phyloP scores from a whole-genome alignment of 2,888 invertebrate species.

The Platycheirus albimanus region DNA sequence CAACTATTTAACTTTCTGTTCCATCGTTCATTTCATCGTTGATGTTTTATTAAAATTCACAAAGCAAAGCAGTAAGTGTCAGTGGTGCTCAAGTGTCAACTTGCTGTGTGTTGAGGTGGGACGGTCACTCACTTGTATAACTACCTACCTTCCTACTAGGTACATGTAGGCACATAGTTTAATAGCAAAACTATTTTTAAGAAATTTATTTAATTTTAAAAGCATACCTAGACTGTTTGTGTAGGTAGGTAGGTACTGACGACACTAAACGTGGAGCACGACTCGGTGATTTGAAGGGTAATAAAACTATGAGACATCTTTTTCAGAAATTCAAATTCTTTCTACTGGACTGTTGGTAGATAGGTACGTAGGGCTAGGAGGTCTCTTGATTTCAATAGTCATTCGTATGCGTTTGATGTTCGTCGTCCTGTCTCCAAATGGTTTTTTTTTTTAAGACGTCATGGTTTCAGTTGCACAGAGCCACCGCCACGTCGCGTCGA shows the following conservation, averaged over 20 bases:
- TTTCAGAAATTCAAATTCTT: too few relatives aligned
- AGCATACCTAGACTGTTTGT: constrained; percentile 16
- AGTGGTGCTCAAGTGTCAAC: constrained; percentile 8
- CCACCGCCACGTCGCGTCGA: too few relatives aligned
- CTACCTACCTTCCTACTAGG: not conserved
- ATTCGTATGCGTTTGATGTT: too few relatives aligned
- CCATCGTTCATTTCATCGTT: not conserved
- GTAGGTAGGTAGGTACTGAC: too few relatives aligned
- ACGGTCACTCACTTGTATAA: not conserved
- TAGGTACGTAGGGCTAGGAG: too few relatives aligned
- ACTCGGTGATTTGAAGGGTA: too few relatives aligned
- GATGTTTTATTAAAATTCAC: constrained; percentile 32
- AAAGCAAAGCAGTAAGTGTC: constrained; percentile 24
- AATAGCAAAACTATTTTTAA: not conserved
- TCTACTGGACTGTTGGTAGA: too few relatives aligned
- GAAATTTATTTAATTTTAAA: not conserved
- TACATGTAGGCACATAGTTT: not conserved
- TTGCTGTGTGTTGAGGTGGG: constrained; percentile 5
- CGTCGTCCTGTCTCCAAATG: too few relatives aligned
- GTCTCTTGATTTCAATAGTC: too few relatives aligned
- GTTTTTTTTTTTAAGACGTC: constrained; percentile 30
- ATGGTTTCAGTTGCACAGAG: constrained; percentile 25
- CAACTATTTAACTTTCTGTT: constrained; percentile 22
- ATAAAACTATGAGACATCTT: too few relatives aligned
- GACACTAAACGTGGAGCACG: too few relatives aligned